These are phyloP conservation scores for Gisinianus flammeolus DNA, from an alignment of 2,888 invertebrate species.

Conservation along the genomic window DNA sequence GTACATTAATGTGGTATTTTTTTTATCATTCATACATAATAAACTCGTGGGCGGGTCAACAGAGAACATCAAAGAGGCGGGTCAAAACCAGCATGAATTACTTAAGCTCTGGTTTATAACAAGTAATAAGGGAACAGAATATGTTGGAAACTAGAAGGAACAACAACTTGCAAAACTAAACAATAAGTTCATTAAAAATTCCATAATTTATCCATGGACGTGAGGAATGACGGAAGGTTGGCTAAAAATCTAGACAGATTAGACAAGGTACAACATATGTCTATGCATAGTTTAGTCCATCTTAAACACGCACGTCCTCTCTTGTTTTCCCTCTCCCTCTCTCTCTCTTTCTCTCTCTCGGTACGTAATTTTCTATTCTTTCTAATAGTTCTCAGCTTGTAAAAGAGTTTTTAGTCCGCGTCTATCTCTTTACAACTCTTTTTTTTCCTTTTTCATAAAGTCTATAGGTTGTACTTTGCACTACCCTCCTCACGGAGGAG, in stretches of 20 bases:
- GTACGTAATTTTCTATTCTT: not conserved
- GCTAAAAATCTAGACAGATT: constrained; percentile 38
- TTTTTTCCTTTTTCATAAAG: too few relatives aligned
- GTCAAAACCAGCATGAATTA: constrained; percentile 37
- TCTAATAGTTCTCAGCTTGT: too few relatives aligned
- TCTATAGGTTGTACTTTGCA: too few relatives aligned
- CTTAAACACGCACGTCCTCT: constrained; percentile 17
- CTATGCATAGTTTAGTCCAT: constrained; percentile 17
- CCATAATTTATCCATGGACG: constrained; percentile 41
- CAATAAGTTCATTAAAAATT: constrained; percentile 44
- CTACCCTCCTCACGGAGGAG: too few relatives aligned
- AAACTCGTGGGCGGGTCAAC: constrained; percentile 38
- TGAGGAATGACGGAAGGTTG: constrained; percentile 30
- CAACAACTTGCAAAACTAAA: constrained; percentile 33
- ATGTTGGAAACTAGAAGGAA: not conserved
- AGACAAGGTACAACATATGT: constrained; percentile 24
- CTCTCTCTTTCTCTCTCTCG: not conserved
- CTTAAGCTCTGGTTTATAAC: constrained; percentile 28
- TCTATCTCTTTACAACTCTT: too few relatives aligned
- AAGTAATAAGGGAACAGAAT: not conserved
- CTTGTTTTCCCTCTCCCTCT: not conserved
- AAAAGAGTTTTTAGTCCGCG: too few relatives aligned
- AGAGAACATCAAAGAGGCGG: constrained; percentile 40
- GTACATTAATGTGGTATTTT: constrained; percentile 28
- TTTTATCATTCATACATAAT: constrained; percentile 11